phyloP scores from a whole-genome alignment of 2,888 invertebrate genomes.

The Dendrolimus houi region DNA sequence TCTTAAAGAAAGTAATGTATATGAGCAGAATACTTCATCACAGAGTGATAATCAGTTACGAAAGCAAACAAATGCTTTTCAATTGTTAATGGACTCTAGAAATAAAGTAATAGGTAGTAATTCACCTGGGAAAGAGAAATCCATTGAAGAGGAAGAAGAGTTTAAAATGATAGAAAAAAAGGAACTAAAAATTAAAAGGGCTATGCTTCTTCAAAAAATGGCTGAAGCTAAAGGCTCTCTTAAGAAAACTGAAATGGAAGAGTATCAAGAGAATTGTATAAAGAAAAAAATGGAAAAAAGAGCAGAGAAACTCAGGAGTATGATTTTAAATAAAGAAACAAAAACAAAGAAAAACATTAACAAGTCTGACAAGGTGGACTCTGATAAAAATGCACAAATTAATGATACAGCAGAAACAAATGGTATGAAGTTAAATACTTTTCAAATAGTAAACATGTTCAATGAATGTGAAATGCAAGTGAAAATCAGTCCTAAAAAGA shows the following conservation, averaged over 20 bases:
- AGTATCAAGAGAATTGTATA: slow-evolving; percentile 74
- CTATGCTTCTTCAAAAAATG: slow-evolving; percentile 76
- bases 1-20: slow-evolving; percentile 8
- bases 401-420: slow-evolving; percentile 4
- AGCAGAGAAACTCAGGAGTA: slow-evolving; percentile 72
- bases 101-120: slow-evolving; percentile 79
- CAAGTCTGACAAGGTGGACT: background rate
- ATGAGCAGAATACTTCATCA: slow-evolving; percentile 8
- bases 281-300: slow-evolving; percentile 77
- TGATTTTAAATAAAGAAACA: slow-evolving; percentile 43
- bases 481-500: slow-evolving; percentile 17
- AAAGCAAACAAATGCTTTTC: slow-evolving; percentile 75
- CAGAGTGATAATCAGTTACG: slow-evolving; percentile 29
- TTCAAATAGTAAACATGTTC: slow-evolving; percentile 44
- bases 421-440: slow-evolving; percentile 21
- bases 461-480: slow-evolving; percentile 21
- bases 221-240: slow-evolving; percentile 78
- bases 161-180: slow-evolving; percentile 38
- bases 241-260: slow-evolving; percentile 75
- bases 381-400: slow-evolving; percentile 12
- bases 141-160: slow-evolving; percentile 25
- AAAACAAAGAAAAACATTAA: slow-evolving; percentile 7
- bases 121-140: slow-evolving; percentile 75
- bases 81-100: slow-evolving; percentile 81
- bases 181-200: slow-evolving; percentile 59